These are phyloP conservation scores for Xerus rutilus DNA, from an alignment of 2,797 vertebrate species.

Conservation along the genomic window DNA sequence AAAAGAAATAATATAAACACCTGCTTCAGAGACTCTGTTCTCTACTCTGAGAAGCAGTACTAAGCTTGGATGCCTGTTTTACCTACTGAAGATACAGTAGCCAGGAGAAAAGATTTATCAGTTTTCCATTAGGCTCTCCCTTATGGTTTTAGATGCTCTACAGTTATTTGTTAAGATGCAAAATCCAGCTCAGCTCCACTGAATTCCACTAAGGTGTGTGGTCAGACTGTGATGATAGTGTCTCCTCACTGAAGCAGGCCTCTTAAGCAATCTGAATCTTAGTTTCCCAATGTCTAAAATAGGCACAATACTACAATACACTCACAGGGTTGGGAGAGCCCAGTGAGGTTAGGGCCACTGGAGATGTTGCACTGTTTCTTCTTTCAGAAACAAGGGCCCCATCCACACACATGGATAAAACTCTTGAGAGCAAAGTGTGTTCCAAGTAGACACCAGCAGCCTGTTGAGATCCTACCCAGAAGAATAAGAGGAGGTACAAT, in stretches of 20 bases:
- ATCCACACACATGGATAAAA: accelerated
- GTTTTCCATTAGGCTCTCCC: neutral
- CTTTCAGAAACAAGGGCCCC: neutral
- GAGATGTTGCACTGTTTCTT: neutral
- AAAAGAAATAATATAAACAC: neutral
- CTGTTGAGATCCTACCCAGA: neutral
- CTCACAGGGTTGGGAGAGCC: neutral
- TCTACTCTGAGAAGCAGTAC: neutral
- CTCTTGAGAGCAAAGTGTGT: neutral
- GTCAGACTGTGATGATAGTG: neutral
- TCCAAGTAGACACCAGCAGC: neutral
- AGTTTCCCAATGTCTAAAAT: neutral
- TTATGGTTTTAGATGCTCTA: accelerated
- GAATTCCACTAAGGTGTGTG: neutral
- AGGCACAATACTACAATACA: neutral
- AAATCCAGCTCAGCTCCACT: neutral
- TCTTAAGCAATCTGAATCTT: neutral
- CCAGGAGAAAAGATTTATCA: neutral
- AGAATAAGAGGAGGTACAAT: neutral
- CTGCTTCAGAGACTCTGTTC: neutral
- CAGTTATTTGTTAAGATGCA: neutral
- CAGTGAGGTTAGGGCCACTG: neutral
- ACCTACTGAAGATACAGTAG: neutral
- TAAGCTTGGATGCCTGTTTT: neutral
- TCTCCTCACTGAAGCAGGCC: neutral